Evolutionary conservation across 2,797 vertebrate species (phyloP).

Genomic region (Avahi laniger): DNA sequence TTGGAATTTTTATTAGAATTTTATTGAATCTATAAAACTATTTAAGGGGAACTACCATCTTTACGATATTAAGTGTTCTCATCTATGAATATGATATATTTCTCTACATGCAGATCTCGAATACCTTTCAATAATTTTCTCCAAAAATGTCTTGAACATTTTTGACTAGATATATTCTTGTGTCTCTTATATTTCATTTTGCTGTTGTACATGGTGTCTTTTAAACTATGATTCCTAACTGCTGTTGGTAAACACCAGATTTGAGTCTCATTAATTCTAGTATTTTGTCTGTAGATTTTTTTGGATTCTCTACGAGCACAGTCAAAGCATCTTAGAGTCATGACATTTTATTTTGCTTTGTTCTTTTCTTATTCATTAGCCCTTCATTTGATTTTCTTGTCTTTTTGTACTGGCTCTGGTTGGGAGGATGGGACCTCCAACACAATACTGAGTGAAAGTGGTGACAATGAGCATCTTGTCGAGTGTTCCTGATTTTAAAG

Average conservation of each 20-base stretch:
- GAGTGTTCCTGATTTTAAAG: not conserved
- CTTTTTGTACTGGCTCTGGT: not conserved
- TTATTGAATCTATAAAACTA: not conserved
- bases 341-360: not conserved
- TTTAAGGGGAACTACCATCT: not conserved
- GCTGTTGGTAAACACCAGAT: not conserved
- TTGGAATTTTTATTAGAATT: not conserved
- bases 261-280: not conserved
- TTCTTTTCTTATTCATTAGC: not conserved
- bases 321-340: not conserved
- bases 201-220: not conserved
- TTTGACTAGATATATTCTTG: not conserved
- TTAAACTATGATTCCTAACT: not conserved
- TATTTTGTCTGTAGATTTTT: not conserved
- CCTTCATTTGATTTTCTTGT: not conserved
- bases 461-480: not conserved
- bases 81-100: not conserved
- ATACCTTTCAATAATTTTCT: not conserved
- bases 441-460: not conserved
- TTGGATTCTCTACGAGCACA: not conserved
- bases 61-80: not conserved
- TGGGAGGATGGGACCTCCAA: not conserved
- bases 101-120: not conserved
- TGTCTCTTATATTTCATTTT: not conserved
- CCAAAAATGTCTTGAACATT: not conserved